phyloP scores from a whole-genome alignment of 2,113 vertebrate species.

The Triplophysa rosa region DNA sequence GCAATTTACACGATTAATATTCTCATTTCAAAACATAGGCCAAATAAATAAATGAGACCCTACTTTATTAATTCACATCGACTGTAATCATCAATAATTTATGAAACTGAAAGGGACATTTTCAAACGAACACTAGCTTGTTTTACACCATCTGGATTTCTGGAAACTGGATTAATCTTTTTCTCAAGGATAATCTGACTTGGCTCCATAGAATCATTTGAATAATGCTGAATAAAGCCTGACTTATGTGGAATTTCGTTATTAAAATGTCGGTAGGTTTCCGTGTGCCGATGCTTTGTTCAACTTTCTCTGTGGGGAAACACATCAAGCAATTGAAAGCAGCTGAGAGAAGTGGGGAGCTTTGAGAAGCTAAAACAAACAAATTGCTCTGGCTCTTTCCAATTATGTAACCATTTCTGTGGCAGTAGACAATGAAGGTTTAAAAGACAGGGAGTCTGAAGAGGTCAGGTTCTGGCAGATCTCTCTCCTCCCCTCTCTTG shows the following conservation, averaged over 20 bases:
- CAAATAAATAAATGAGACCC: too few species aligned
- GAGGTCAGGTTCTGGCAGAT: constrained; percentile 65
- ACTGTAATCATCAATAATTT: not conserved
- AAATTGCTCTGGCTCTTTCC: constrained; percentile 56
- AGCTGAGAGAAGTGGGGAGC: constrained; percentile 38
- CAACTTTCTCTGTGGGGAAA: constrained; percentile 8
- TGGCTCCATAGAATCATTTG: not conserved
- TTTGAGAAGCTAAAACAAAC: constrained; percentile 56
- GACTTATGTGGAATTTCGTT: constrained; percentile 46
- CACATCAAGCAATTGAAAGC: constrained; percentile 41
- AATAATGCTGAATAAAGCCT: constrained; percentile 42
- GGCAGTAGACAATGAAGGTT: constrained; percentile 57
- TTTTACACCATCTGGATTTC: constrained; percentile 5
- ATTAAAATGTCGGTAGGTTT: constrained; percentile 43
- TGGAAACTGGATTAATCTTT: constrained; percentile 25
- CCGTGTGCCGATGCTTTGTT: not conserved
- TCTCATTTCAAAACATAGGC: too few species aligned
- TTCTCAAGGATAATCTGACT: constrained; percentile 19
- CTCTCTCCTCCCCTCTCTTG: not conserved
- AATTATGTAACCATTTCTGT: constrained; percentile 61
- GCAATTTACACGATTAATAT: too few species aligned
- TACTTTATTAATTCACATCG: too few species aligned
- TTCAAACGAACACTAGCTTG: not conserved
- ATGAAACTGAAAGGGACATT: not conserved
- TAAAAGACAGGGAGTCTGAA: constrained; percentile 53